These are phyloP conservation scores for Typhlichthys subterraneus DNA, from an alignment of 2,797 vertebrate species.

Conservation along the genomic window DNA sequence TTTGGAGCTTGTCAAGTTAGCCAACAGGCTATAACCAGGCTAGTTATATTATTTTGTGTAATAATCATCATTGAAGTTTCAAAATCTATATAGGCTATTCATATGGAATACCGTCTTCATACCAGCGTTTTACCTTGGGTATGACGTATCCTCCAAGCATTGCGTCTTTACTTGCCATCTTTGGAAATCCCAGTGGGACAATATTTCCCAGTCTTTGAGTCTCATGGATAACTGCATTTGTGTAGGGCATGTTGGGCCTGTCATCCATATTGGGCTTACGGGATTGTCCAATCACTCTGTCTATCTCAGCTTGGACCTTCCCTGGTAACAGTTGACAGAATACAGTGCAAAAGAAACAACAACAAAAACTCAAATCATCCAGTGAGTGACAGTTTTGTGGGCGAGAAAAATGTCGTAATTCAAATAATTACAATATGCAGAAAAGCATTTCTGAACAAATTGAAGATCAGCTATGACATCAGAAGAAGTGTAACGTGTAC, in stretches of 20 bases:
- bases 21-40: too few relatives aligned
- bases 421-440: too few relatives aligned
- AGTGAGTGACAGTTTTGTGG: too few relatives aligned
- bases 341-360: too few relatives aligned
- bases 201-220: conserved; percentile 81
- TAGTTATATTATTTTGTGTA: neutral
- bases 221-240: conserved; percentile 84
- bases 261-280: conserved; percentile 69
- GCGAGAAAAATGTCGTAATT: too few relatives aligned
- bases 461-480: too few relatives aligned
- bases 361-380: too few relatives aligned
- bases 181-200: conserved; percentile 73
- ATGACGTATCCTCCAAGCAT: conserved; percentile 74
- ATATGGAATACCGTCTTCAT: neutral
- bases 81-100: neutral
- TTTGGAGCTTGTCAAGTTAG: neutral
- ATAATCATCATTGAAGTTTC: neutral
- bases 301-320: conserved; percentile 85
- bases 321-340: conserved; percentile 52
- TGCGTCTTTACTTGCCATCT: conserved; percentile 67
- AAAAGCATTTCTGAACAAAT: too few relatives aligned
- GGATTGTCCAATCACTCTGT: conserved; percentile 76
- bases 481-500: too few relatives aligned
- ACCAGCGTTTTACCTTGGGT: conserved; percentile 78
- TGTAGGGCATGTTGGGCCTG: conserved; percentile 81